These are phyloP conservation scores for Cremastinae sp. DNA, from an alignment of 2,888 invertebrate genomes.

Conservation along the genomic window DNA sequence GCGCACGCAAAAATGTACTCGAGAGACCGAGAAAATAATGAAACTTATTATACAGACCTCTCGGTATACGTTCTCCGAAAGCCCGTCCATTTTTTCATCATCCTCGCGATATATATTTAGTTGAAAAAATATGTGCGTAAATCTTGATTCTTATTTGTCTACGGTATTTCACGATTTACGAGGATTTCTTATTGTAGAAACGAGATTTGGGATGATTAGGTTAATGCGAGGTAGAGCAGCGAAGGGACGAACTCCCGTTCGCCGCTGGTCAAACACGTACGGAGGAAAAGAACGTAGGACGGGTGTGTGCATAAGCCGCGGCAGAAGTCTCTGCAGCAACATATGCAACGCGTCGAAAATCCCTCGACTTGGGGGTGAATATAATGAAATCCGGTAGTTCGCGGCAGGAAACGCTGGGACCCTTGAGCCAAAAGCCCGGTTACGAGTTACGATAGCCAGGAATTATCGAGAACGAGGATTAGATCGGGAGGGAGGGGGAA, in stretches of 20 bases:
- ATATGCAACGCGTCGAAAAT: constrained; percentile 49
- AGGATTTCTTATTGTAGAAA: too few relatives aligned
- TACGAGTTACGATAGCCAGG: constrained; percentile 52
- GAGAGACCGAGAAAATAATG: too few relatives aligned
- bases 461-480: constrained; percentile 48
- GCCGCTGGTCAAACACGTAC: constrained; percentile 5
- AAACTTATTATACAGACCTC: too few relatives aligned
- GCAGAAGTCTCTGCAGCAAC: constrained; percentile 39
- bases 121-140: too few relatives aligned
- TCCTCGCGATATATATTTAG: too few relatives aligned
- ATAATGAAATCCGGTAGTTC: constrained; percentile 35
- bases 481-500: constrained; percentile 12
- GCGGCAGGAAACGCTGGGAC: constrained; percentile 7
- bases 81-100: too few relatives aligned
- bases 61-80: too few relatives aligned
- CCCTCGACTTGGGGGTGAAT: constrained; percentile 19
- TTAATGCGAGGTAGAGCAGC: not conserved
- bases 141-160: too few relatives aligned
- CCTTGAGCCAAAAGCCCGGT: constrained; percentile 33
- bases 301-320: constrained; percentile 14
- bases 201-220: not conserved
- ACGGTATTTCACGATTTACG: too few relatives aligned
- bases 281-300: not conserved
- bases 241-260: not conserved
- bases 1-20: too few relatives aligned